Evolutionary conservation across 2,888 invertebrate genomes (phyloP).

Genomic region (Lepidocyrtinus sp.): DNA sequence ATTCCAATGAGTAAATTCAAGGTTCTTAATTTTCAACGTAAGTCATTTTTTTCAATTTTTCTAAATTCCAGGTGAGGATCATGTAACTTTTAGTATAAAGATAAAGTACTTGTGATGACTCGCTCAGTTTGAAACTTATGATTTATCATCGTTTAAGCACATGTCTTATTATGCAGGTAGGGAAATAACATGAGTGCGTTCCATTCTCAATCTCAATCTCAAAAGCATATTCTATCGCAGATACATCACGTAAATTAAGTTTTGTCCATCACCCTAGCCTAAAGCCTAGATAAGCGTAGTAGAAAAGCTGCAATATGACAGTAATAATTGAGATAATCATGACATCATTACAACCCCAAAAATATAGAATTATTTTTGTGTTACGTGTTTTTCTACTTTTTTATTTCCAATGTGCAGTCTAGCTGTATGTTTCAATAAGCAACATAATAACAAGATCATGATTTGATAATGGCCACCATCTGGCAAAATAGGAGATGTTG

Average conservation of each 20-base stretch:
- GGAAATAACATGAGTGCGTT: too few species aligned
- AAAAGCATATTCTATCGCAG: too few species aligned
- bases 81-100: too few species aligned
- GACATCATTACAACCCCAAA: slow-evolving; percentile 26
- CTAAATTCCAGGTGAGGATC: too few species aligned
- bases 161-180: too few species aligned
- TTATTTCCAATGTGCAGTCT: neutral
- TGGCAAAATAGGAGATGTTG: neutral
- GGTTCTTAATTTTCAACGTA: too few species aligned
- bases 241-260: neutral
- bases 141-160: too few species aligned
- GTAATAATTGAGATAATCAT: slow-evolving; percentile 32
- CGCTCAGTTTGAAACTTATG: too few species aligned
- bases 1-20: too few species aligned
- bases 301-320: slow-evolving; percentile 3
- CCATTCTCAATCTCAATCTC: too few species aligned
- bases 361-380: neutral
- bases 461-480: neutral
- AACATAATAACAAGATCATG: neutral
- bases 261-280: neutral
- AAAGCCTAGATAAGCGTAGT: neutral
- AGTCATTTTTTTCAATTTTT: too few species aligned
- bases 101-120: too few species aligned
- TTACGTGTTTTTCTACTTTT: neutral
- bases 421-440: neutral